Percentiles rank a stretch among this genome's conserved stretches.
Conservation (phyloP, 2,113 vertebrate genomes). For the Otis tarda region DNA sequence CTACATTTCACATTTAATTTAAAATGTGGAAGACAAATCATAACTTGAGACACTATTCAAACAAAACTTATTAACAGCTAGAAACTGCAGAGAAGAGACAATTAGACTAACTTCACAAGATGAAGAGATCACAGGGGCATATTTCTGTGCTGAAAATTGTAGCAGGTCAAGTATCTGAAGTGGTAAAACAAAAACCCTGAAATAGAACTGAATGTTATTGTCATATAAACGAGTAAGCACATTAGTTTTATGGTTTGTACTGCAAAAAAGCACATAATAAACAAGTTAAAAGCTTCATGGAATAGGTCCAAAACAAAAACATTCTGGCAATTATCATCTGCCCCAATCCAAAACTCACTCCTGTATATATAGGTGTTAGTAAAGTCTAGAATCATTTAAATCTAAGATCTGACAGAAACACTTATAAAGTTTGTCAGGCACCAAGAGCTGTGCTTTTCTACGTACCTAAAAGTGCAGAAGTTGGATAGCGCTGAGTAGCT, state of each 20-base stretch:
- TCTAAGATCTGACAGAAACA: neutral
- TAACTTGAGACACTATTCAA: neutral
- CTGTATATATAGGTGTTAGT: neutral
- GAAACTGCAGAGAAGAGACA: slow-evolving; percentile 7
- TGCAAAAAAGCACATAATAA: neutral
- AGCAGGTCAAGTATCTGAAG: neutral
- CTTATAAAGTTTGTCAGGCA: neutral
- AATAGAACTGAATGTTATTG: neutral
- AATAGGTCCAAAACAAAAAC: neutral
- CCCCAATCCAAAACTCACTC: neutral
- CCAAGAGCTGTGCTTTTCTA: neutral
- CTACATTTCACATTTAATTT: neutral
- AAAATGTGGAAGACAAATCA: neutral
- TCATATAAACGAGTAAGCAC: neutral
- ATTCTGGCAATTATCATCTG: neutral
- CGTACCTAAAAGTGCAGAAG: neutral
- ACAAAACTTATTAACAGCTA: neutral
- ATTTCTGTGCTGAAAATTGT: slow-evolving; percentile 2
- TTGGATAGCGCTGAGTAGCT: neutral
- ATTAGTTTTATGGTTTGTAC: neutral
- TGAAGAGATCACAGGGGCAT: neutral
- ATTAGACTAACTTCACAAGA: neutral
- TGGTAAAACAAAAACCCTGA: neutral
- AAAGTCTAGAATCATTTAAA: neutral
- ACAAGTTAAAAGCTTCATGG: neutral